A percentile compares a stretch with the other conserved stretches of the same genome.
Evolutionary conservation across 2,888 invertebrate species (phyloP).

Genomic region (Sympetrum striolatum): DNA sequence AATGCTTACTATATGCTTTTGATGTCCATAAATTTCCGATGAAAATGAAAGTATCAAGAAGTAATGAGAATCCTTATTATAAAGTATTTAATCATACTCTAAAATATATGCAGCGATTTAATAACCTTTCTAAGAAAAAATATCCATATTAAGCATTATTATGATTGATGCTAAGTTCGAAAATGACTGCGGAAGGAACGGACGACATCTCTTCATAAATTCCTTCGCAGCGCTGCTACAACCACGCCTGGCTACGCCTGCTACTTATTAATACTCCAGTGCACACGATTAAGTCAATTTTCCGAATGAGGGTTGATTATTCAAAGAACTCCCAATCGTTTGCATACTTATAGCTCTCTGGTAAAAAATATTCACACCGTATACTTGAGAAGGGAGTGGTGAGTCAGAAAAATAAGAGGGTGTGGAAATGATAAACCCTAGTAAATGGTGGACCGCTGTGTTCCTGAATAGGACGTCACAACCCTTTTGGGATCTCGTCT

Average conservation of each 20-base stretch:
- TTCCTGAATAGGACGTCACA: constrained; percentile 39
- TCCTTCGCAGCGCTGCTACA: background rate
- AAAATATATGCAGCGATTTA: too few species aligned
- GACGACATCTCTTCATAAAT: background rate
- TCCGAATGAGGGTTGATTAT: constrained; percentile 25
- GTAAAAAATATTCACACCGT: constrained; percentile 5
- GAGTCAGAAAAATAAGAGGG: background rate
- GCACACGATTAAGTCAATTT: constrained; percentile 28
- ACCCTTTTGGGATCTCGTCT: constrained; percentile 27
- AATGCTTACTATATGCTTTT: too few species aligned
- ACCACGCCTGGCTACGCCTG: constrained; percentile 15
- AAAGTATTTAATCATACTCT: too few species aligned
- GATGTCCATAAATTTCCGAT: too few species aligned
- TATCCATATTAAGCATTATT: background rate
- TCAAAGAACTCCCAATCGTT: constrained; percentile 13
- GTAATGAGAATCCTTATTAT: too few species aligned
- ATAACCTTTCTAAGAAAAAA: background rate
- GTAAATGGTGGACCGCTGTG: constrained; percentile 35
- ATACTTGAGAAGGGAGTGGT: background rate
- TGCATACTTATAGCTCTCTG: constrained; percentile 22
- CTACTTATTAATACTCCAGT: constrained; percentile 31
- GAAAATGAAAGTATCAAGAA: too few species aligned
- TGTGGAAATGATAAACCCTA: constrained; percentile 41
- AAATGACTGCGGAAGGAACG: background rate
- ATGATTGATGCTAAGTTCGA: background rate